Percentiles rank a stretch among this genome's conserved stretches.
phyloP scores from a whole-genome alignment of 2,888 invertebrate genomes.

The Lutraria lutraria region DNA sequence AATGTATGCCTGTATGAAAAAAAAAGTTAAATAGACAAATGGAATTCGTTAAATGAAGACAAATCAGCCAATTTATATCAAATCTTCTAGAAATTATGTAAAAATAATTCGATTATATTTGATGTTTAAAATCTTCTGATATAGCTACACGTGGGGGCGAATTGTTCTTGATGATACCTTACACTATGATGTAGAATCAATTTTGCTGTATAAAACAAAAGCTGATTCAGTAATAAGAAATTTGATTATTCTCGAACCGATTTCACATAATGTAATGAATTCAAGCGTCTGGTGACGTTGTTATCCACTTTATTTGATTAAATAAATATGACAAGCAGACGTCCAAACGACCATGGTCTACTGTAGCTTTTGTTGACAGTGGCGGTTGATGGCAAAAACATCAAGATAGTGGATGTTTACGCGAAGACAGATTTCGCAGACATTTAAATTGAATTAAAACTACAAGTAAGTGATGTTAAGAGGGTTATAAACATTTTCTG shows the following conservation, averaged over 20 bases:
- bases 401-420: neutral
- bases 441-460: no score
- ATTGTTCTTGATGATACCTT: neutral
- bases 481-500: no score
- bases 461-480: no score
- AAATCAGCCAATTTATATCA: neutral
- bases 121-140: neutral
- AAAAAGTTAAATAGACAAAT: neutral
- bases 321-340: constrained; percentile 16
- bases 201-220: neutral
- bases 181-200: neutral
- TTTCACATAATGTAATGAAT: constrained; percentile 29
- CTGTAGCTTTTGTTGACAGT: neutral
- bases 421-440: no score
- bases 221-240: constrained; percentile 8
- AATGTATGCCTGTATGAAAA: neutral
- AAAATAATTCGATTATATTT: neutral
- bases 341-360: constrained; percentile 3
- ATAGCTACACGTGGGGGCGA: neutral
- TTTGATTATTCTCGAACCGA: neutral
- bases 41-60: neutral
- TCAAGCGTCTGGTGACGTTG: constrained; percentile 30
- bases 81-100: neutral
- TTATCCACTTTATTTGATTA: constrained; percentile 28
- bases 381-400: neutral